A percentile compares a stretch with the other conserved stretches of the same genome.
Conservation (phyloP, 2,797 vertebrate genomes). For the Gymnoscopelus braueri region DNA sequence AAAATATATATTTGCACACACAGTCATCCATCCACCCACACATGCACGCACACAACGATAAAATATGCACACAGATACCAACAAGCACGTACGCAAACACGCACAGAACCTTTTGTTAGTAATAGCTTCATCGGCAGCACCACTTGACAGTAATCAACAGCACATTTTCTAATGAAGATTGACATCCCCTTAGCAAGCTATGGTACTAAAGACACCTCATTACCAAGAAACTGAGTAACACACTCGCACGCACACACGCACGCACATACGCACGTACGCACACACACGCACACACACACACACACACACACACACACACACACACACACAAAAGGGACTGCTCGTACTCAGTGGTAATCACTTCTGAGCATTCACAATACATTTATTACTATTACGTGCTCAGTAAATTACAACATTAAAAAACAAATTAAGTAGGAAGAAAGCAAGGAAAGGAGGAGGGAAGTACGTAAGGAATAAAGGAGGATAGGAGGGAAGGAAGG, state of each 20-base stretch:
- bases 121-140: slow-evolving; percentile 33
- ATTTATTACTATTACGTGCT: slow-evolving; percentile 48
- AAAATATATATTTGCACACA: background rate
- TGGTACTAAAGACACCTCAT: slow-evolving; percentile 51
- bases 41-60: slow-evolving; percentile 5
- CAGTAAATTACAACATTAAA: slow-evolving; percentile 35
- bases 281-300: slow-evolving; percentile 2
- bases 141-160: slow-evolving; percentile 58
- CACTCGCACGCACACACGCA: slow-evolving; percentile 21
- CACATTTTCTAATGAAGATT: slow-evolving; percentile 68
- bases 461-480: background rate
- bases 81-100: slow-evolving; percentile 21
- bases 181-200: slow-evolving; percentile 45
- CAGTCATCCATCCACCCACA: slow-evolving; percentile 32
- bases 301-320: slow-evolving; percentile 27
- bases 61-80: background rate
- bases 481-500: background rate
- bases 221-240: slow-evolving; percentile 41
- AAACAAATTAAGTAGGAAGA: background rate
- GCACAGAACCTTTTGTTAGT: slow-evolving; percentile 29
- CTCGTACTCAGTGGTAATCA: slow-evolving; percentile 58
- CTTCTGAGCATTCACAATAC: slow-evolving; percentile 48
- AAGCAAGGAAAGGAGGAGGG: background rate
- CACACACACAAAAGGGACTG: slow-evolving; percentile 48
- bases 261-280: background rate